A percentile compares a stretch with the other conserved stretches of the same genome.
phyloP scores from a whole-genome alignment of 2,888 invertebrate species.

The Nomada fabriciana region DNA sequence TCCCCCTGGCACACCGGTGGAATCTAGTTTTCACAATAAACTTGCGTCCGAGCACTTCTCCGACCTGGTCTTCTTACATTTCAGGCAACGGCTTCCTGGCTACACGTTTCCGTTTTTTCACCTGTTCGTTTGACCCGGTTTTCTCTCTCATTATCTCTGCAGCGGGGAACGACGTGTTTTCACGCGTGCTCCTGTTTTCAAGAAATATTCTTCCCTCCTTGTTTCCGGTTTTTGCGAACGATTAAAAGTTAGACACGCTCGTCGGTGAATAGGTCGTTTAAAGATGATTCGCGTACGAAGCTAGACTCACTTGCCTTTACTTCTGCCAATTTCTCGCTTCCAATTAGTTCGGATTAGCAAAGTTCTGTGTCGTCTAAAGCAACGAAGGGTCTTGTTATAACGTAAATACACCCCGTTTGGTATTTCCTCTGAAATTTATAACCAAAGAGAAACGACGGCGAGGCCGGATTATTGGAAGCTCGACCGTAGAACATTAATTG shows the following conservation, averaged over 20 bases:
- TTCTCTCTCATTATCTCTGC: conserved; percentile 33
- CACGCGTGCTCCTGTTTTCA: background rate
- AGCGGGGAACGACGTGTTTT: background rate
- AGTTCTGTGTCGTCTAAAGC: conserved; percentile 27
- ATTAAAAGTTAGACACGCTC: no score
- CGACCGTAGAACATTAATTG: conserved; percentile 5
- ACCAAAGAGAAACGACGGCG: conserved; percentile 25
- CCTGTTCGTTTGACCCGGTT: conserved; percentile 34
- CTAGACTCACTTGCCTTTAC: background rate
- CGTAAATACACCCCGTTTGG: conserved; percentile 20
- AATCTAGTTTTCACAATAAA: conserved; percentile 63
- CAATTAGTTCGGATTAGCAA: conserved; percentile 48
- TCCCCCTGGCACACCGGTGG: conserved; percentile 11
- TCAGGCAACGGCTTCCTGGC: conserved; percentile 9
- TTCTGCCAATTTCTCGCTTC: conserved; percentile 27
- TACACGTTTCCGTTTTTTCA: conserved; percentile 17
- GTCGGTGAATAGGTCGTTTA: no score
- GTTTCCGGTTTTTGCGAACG: background rate
- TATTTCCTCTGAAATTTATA: conserved; percentile 35
- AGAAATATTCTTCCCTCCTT: background rate
- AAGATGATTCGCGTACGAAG: background rate
- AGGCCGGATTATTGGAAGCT: conserved; percentile 15
- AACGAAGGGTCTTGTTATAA: conserved; percentile 41
- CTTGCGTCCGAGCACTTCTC: conserved; percentile 25
- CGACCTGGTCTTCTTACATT: conserved; percentile 31